phyloP scores from a whole-genome alignment of 2,888 invertebrate species.

The Ecdyonurus torrentis region DNA sequence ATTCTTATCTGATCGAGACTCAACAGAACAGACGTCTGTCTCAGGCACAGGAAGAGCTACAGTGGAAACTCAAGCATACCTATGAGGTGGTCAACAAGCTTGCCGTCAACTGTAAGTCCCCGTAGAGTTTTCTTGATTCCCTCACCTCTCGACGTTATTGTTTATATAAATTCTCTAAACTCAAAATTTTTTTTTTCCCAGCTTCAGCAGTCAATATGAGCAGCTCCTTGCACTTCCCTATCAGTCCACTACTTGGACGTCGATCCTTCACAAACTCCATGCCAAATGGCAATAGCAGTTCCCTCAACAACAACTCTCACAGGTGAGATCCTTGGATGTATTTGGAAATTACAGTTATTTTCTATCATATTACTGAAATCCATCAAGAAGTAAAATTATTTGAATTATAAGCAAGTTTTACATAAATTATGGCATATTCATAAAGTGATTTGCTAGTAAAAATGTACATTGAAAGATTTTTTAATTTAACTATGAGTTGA shows the following conservation, averaged over 20 bases:
- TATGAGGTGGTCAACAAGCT: conserved; percentile 43
- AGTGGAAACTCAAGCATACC: conserved; percentile 72
- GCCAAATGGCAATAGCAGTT: not conserved
- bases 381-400: too few species aligned
- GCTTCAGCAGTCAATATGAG: conserved; percentile 6
- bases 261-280: not conserved
- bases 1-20: conserved; percentile 55
- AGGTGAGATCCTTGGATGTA: too few species aligned
- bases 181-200: conserved; percentile 6
- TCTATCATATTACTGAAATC: too few species aligned
- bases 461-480: too few species aligned
- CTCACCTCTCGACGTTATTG: not conserved
- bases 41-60: conserved; percentile 74
- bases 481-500: too few species aligned
- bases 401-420: too few species aligned
- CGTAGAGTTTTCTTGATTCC: too few species aligned
- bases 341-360: too few species aligned
- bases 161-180: not conserved
- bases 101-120: conserved; percentile 12
- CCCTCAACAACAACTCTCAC: not conserved
- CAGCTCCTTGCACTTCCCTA: conserved; percentile 21
- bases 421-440: too few species aligned
- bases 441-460: too few species aligned
- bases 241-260: conserved; percentile 19
- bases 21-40: conserved; percentile 61